Evolutionary conservation across 2,113 vertebrate genomes (phyloP), one percentile per base, ranked within the genome.

Genomic region (Alethe diademata): DNA sequence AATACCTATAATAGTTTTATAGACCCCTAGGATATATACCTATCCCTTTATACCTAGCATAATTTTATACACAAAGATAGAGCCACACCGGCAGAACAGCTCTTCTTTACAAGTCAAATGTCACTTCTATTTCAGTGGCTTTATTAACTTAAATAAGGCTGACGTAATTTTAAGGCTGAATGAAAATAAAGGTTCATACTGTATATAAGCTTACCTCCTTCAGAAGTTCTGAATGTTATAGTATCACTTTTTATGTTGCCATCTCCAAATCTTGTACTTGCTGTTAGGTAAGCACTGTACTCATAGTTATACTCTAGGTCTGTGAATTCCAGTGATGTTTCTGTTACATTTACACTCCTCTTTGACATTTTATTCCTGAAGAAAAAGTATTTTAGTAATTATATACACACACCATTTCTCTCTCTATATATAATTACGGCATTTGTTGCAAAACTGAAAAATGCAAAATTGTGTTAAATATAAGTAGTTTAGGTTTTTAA

Each of bases 241-340:
- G 98, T 97, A 93, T 95, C 97, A 82, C 98, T 98, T 96, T 98
- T 97, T 66, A 98, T 89, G 45, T 98, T 98, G 92, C 99, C 99
- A 82, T 99, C 98, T 86, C 99, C 99, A 89, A 99, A 98, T 95
- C 96, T 98, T 78, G 99, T 99, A 98, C 98, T 99, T 92, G 98
- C 98, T 96, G 99, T 99, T 61, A 99, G 98, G 24, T 98, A 99
- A 64, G 98, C 98, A 65, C 95, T 98, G 90, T 99, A 99, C 71
- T 97, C 97, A 92, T 71, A 97, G 76, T 98, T 97, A 81, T 98
- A 97, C 92, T 99, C 99, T 90, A 99, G 97, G 85, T 98, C 98
- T 91, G 98, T 97, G 56, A 99, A 91, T 78, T 99, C 94, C 96
- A 95, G 64, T 96, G 38, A 98, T 57, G 96, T 97, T 93, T 97